phyloP scores from a whole-genome alignment of 2,797 vertebrate species.

The Notoglanidium macrostoma region DNA sequence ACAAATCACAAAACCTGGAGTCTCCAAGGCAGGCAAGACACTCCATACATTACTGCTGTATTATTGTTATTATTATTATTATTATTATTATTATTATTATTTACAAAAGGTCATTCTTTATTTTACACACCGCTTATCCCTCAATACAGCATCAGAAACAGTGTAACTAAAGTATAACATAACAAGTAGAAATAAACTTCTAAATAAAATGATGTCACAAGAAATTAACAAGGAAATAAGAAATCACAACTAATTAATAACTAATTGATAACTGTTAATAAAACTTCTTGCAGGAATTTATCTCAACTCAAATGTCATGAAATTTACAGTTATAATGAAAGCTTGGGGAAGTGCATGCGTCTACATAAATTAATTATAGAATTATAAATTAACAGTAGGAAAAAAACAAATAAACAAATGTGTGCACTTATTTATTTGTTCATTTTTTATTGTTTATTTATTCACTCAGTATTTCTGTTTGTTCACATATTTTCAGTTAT shows the following conservation, averaged over 20 bases:
- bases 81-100: background rate
- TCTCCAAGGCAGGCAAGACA: background rate
- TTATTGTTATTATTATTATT: slow-evolving; percentile 15
- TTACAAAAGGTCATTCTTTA: background rate
- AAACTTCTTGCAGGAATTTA: no score
- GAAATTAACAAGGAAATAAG: no score
- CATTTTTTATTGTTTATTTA: background rate
- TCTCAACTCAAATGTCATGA: no score
- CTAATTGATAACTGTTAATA: no score
- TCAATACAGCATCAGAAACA: background rate
- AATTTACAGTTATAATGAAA: no score
- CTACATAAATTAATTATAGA: background rate
- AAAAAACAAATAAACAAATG: no score
- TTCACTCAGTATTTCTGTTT: background rate
- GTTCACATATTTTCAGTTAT: background rate
- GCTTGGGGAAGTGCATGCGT: no score
- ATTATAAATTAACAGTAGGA: no score
- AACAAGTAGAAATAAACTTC: no score
- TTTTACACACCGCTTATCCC: background rate
- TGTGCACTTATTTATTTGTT: no score
- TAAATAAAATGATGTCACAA: no score
- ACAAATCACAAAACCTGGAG: background rate
- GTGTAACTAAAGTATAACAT: background rate
- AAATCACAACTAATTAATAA: no score
- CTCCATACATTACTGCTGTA: background rate